phyloP scores from a whole-genome alignment of 1,140 invertebrate species.

The Aphelenchoides fujianensis region DNA sequence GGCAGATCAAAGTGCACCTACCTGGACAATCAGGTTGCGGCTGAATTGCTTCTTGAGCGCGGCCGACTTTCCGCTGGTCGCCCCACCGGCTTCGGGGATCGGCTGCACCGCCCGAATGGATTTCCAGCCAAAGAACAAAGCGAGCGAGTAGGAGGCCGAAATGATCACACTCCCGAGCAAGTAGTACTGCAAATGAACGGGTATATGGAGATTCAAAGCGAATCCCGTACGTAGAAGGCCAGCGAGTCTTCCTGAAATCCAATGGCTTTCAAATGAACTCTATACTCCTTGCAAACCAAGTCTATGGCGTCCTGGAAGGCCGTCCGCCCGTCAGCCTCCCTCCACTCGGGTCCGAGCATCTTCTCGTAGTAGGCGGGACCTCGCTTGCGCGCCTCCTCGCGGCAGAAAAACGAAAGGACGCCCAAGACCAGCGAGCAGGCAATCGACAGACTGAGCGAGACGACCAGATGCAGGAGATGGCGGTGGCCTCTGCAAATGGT shows the following conservation, averaged over 20 bases:
- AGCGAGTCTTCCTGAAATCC: no score
- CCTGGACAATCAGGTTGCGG: slow-evolving; percentile 6
- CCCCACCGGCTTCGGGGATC: background rate
- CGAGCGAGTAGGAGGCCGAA: background rate
- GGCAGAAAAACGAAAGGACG: background rate
- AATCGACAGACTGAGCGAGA: background rate
- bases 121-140: background rate
- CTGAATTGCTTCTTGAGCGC: background rate
- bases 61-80: background rate
- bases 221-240: no score
- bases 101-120: background rate
- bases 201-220: no score
- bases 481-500: background rate
- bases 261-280: no score
- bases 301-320: background rate
- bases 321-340: background rate
- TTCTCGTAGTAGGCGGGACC: background rate
- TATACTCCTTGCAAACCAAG: background rate
- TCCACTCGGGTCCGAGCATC: slow-evolving; percentile 1
- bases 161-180: background rate
- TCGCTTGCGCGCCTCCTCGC: background rate
- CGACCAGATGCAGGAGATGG: background rate
- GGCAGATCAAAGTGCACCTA: background rate
- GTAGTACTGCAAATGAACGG: no score
- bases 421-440: background rate